phyloP scores from a whole-genome alignment of 2,797 vertebrate species.

The Novumbra hubbsi region DNA sequence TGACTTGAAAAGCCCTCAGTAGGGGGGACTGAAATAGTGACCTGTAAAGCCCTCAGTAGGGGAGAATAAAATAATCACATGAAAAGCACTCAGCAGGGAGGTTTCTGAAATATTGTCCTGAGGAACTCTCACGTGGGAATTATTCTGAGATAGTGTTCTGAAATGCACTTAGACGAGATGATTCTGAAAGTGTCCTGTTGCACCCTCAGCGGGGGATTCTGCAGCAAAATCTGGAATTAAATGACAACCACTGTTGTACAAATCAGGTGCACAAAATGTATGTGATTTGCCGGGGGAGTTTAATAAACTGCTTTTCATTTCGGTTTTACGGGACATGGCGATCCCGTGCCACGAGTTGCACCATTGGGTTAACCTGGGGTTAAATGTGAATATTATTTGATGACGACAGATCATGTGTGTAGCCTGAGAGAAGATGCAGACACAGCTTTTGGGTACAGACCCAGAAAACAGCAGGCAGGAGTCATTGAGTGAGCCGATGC shows the following conservation, averaged over 20 bases:
- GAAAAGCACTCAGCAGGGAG: too few species aligned
- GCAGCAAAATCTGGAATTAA: too few species aligned
- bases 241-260: not conserved
- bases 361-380: not conserved
- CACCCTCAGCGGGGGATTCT: too few species aligned
- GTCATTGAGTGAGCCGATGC: conserved; percentile 10
- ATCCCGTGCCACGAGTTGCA: not conserved
- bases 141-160: too few species aligned
- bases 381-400: conserved; percentile 9
- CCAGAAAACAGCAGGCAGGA: not conserved
- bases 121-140: too few species aligned
- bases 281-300: not conserved
- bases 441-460: not conserved
- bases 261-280: conserved; percentile 6
- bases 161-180: too few species aligned
- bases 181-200: too few species aligned
- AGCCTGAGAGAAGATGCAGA: not conserved
- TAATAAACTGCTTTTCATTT: not conserved
- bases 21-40: too few species aligned
- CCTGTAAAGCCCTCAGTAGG: too few species aligned
- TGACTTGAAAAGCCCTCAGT: too few species aligned
- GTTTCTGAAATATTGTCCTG: too few species aligned
- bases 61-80: too few species aligned
- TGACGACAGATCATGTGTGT: conserved; percentile 12
- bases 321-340: not conserved